Evolutionary conservation across 2,113 vertebrate genomes (phyloP), one percentile per base, ranked within the genome.

Genomic region (Cyrtonyx montezumae): DNA sequence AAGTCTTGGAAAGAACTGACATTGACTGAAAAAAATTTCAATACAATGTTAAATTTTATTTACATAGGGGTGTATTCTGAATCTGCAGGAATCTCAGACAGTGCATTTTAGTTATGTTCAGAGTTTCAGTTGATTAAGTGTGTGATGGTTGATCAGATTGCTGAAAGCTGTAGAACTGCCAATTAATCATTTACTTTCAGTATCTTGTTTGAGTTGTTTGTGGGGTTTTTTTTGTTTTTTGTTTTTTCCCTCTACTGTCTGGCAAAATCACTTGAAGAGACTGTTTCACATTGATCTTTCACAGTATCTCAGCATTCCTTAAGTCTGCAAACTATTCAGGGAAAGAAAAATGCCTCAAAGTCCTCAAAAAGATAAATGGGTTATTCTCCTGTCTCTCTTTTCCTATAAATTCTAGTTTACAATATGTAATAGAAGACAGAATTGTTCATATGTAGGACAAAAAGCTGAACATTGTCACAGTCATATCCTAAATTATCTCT

Each of bases 191-290:
- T 69, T 5, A 2, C 34, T 78, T 65, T 1, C 4, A 11, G 0
- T 49, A 4, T 32, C 18, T 69, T 56, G 9, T 3, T 11, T 69
- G 1, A 58, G 13, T 3, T 51, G 49, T 51, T 23, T 75, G 11
- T 0, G 23, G n/a, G n/a, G n/a, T n/a, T 40, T 40, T 9, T 40
- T 40, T 40, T 40, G 40, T 43, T 74, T 10, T 0, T 4, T n/a
- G n/a, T n/a, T 82, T 56, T 76, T 71, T 80, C 11, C 46, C 46
- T 37, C 14, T 68, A 46, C 2, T 2, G 11, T 14, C 30, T 3
- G 53, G 9, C 66, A 1, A 68, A 2, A 28, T 82, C 23, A 65
- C 9, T 43, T 1, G 0, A 37, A 51, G 12, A 84, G 13, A 23
- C 7, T 28, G 9, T 21, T 6, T 67, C 65, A 48, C 11, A 51